These are phyloP conservation scores for Neelides sp. DNA, from an alignment of 1,140 invertebrate genomes.

Conservation along the genomic window DNA sequence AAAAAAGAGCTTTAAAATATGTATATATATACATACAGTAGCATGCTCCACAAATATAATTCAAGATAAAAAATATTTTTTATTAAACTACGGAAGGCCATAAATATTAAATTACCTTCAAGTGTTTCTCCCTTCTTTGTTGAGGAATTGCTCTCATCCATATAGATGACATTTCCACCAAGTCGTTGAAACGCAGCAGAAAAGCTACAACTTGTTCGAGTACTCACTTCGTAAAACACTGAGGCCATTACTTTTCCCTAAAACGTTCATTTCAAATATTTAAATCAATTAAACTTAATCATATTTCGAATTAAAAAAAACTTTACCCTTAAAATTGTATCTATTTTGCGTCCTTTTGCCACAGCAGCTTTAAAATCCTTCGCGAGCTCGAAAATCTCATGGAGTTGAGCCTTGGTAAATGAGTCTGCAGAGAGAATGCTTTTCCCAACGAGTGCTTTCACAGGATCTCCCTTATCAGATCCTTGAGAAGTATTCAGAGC, in stretches of 20 bases:
- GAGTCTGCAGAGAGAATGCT: slow-evolving; percentile 72
- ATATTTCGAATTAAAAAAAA: neutral
- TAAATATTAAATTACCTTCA: slow-evolving; percentile 56
- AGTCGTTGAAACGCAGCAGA: slow-evolving; percentile 88
- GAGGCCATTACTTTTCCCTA: slow-evolving; percentile 88
- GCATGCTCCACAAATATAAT: neutral
- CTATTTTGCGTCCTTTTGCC: slow-evolving; percentile 64
- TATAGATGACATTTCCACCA: slow-evolving; percentile 77
- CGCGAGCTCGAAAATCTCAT: slow-evolving; percentile 87
- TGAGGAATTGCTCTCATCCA: slow-evolving; percentile 80
- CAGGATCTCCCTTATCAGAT: slow-evolving; percentile 1
- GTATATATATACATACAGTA: no score
- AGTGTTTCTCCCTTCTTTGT: slow-evolving; percentile 93
- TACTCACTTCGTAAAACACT: slow-evolving; percentile 95
- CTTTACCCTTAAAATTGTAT: slow-evolving; percentile 65
- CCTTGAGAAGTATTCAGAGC: neutral
- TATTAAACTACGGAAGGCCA: neutral
- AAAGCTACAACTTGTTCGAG: slow-evolving; percentile 91
- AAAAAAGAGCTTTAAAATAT: no score
- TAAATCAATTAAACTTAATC: neutral
- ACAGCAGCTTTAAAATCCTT: slow-evolving; percentile 70
- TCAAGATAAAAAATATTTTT: slow-evolving; percentile 6
- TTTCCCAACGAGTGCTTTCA: slow-evolving; percentile 50
- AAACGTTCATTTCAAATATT: slow-evolving; percentile 11
- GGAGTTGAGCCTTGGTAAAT: slow-evolving; percentile 80